These are phyloP conservation scores for Oegoconia quadripuncta DNA, from an alignment of 2,888 invertebrate genomes.

Conservation along the genomic window DNA sequence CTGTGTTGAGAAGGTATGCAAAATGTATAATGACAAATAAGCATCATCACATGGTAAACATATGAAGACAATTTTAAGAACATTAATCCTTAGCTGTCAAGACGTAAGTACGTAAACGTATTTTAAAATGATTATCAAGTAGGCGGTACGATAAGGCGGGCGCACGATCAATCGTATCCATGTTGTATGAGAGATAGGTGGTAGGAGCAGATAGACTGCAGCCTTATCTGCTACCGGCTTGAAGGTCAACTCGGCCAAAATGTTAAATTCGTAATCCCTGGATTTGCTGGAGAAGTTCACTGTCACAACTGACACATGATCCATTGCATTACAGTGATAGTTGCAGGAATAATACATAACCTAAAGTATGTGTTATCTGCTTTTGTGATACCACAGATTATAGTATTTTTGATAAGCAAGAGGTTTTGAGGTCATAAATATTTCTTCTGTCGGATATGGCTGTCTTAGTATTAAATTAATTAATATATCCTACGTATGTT, in stretches of 20 bases:
- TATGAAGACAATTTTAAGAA: conserved; percentile 24
- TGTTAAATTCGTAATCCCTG: conserved; percentile 42
- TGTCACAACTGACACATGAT: conserved; percentile 32
- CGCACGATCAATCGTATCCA: conserved; percentile 64
- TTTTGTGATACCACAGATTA: conserved; percentile 9
- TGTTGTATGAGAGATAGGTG: conserved; percentile 37
- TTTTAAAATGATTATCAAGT: conserved; percentile 70
- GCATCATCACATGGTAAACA: conserved; percentile 6
- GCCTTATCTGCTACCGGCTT: conserved; percentile 50
- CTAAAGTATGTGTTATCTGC: neutral
- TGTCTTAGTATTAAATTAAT: too few relatives aligned
- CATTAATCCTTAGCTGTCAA: conserved; percentile 53
- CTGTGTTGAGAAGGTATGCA: too few relatives aligned
- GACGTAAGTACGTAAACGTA: conserved; percentile 56
- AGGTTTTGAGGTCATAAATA: conserved; percentile 11
- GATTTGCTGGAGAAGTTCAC: conserved; percentile 37
- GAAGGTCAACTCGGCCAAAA: conserved; percentile 53
- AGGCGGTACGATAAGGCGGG: conserved; percentile 53
- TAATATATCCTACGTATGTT: too few relatives aligned
- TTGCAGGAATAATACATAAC: conserved; percentile 2
- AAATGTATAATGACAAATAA: conserved; percentile 1
- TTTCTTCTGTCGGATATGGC: neutral
- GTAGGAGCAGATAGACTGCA: conserved; percentile 54
- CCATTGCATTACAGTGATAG: conserved; percentile 19
- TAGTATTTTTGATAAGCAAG: conserved; percentile 9